Percentiles rank a stretch among this genome's conserved stretches.
Conservation (phyloP, 2,113 vertebrate species). For the Ammodytes marinus region DNA sequence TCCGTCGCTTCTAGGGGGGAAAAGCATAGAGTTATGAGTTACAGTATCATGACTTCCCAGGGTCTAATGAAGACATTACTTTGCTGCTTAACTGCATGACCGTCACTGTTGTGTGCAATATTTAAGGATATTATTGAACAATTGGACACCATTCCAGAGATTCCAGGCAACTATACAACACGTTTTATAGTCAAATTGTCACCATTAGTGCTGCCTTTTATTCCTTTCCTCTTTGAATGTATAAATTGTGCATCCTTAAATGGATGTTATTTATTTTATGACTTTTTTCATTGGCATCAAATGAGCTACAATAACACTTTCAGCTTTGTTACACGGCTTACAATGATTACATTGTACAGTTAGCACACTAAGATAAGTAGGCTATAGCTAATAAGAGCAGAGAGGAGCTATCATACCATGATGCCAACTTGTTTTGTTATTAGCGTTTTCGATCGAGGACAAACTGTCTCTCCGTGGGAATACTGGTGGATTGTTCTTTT, state of each 20-base stretch:
- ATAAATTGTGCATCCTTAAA: slow-evolving; percentile 48
- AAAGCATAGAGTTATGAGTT: slow-evolving; percentile 66
- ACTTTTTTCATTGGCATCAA: slow-evolving; percentile 23
- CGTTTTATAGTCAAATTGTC: slow-evolving; percentile 51
- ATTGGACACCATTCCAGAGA: slow-evolving; percentile 56
- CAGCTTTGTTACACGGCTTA: slow-evolving; percentile 33
- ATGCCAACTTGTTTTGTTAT: slow-evolving; percentile 17
- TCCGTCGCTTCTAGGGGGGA: slow-evolving; percentile 63
- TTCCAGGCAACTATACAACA: slow-evolving; percentile 21
- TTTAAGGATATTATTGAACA: slow-evolving; percentile 59
- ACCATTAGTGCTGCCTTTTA: slow-evolving; percentile 43
- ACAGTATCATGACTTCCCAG: slow-evolving; percentile 70
- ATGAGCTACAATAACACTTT: slow-evolving; percentile 42
- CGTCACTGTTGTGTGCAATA: slow-evolving; percentile 55
- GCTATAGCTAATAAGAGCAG: slow-evolving; percentile 43
- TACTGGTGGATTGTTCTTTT: not conserved
- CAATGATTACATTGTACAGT: slow-evolving; percentile 19
- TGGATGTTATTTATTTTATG: slow-evolving; percentile 59
- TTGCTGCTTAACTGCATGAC: slow-evolving; percentile 59
- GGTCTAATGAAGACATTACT: slow-evolving; percentile 77
- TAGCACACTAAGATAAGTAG: slow-evolving; percentile 25
- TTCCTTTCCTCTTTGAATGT: slow-evolving; percentile 38
- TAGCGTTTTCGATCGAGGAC: not conserved
- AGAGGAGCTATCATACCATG: slow-evolving; percentile 1
- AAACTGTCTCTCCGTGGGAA: not conserved